Percentiles rank a stretch among this genome's conserved stretches.
Conservation (phyloP, 2,888 invertebrate genomes). For the Noctua janthe region DNA sequence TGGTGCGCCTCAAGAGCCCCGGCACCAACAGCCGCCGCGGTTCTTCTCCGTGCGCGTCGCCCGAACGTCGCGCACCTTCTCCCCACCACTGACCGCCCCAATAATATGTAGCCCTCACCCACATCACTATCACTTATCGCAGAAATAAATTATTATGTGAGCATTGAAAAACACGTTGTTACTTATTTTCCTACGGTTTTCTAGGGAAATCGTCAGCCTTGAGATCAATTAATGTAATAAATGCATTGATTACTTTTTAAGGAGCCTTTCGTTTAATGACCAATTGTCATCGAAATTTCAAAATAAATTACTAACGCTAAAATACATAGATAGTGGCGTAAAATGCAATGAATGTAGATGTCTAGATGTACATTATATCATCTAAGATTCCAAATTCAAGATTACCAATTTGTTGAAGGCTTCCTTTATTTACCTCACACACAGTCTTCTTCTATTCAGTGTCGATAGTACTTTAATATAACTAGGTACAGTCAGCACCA, state of each 20-base stretch:
- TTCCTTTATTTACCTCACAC: neutral
- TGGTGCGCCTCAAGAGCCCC: constrained; percentile 94
- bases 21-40: constrained; percentile 91
- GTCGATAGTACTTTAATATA: neutral
- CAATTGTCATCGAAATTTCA: neutral
- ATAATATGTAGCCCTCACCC: constrained; percentile 43
- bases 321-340: neutral
- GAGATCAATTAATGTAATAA: neutral
- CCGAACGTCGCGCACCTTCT: constrained; percentile 89
- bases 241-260: neutral
- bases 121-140: constrained; percentile 56
- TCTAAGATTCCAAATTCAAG: neutral
- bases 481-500: too few relatives aligned
- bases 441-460: neutral
- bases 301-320: neutral
- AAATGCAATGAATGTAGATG: neutral
- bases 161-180: constrained; percentile 68
- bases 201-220: neutral
- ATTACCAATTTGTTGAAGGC: neutral
- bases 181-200: constrained; percentile 26
- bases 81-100: constrained; percentile 76
- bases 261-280: neutral
- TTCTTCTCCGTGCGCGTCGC: constrained; percentile 93
- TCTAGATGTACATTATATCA: neutral
- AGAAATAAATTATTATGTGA: constrained; percentile 75